Percentiles rank a stretch among this genome's conserved stretches.
Evolutionary conservation across 2,888 invertebrate species (phyloP).

Genomic region (Agonum fuliginosum): DNA sequence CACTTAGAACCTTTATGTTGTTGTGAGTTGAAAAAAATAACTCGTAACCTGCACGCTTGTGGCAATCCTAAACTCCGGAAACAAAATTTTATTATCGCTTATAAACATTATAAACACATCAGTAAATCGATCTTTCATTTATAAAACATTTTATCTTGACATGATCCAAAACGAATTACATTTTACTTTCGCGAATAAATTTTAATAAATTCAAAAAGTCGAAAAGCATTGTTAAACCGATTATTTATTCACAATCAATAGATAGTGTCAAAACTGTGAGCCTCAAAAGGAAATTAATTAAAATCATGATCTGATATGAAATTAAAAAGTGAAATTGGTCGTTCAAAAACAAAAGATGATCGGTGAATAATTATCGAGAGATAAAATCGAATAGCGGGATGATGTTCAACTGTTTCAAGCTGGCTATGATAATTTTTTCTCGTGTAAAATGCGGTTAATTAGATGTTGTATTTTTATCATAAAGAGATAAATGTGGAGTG

Average conservation of each 20-base stretch:
- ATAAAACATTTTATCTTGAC: not conserved
- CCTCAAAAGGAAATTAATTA: constrained; percentile 6
- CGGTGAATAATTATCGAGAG: constrained; percentile 18
- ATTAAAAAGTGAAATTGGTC: not conserved
- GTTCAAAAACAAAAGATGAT: constrained; percentile 7
- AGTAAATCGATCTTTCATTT: not conserved
- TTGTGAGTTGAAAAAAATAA: no score
- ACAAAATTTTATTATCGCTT: not conserved
- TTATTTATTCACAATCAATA: constrained; percentile 10
- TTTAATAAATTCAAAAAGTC: constrained; percentile 9
- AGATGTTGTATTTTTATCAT: constrained; percentile 23
- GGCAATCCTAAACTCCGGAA: not conserved
- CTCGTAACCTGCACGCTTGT: no score
- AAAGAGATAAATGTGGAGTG: constrained; percentile 14
- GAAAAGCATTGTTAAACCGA: not conserved
- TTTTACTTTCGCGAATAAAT: not conserved
- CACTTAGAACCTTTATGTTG: no score
- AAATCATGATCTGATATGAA: constrained; percentile 12
- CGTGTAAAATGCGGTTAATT: constrained; percentile 10
- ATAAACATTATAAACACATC: not conserved
- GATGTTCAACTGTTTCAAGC: not conserved
- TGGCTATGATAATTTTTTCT: constrained; percentile 9
- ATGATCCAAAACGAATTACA: not conserved
- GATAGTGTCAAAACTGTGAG: constrained; percentile 11
- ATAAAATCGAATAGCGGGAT: not conserved